Percentiles rank a stretch among this genome's conserved stretches.
These are phyloP conservation scores for Riptortus pedestris DNA, from an alignment of 1,140 invertebrate genomes.

Conservation along the genomic window DNA sequence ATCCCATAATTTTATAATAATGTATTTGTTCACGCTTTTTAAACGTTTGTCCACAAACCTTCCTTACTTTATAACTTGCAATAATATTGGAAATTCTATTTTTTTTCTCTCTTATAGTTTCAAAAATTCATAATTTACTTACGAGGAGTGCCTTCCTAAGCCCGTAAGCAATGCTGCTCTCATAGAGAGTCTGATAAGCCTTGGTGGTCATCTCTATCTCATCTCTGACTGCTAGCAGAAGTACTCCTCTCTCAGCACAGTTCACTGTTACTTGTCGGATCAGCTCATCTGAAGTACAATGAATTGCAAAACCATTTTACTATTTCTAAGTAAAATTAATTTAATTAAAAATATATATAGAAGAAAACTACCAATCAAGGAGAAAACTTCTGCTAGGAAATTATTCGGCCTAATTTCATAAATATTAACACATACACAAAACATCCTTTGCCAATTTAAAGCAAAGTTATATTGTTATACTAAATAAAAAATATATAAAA, in stretches of 20 bases:
- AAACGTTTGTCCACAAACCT: no score
- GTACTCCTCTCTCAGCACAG: constrained; percentile 89
- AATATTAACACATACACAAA: no score
- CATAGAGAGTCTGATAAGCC: constrained; percentile 88
- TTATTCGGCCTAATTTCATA: no score
- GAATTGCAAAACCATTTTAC: constrained; percentile 1
- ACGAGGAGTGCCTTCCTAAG: constrained; percentile 93
- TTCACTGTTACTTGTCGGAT: constrained; percentile 94
- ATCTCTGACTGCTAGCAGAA: constrained; percentile 83
- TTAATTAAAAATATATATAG: neutral
- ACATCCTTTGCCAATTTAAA: no score
- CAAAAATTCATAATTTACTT: constrained; percentile 19
- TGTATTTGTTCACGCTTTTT: no score
- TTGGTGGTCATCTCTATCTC: constrained; percentile 93
- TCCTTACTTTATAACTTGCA: no score
- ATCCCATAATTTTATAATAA: no score
- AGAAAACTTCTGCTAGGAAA: no score
- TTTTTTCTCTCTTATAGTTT: no score
- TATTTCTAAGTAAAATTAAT: neutral
- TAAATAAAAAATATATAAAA: no score
- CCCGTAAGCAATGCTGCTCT: constrained; percentile 94
- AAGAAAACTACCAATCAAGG: neutral
- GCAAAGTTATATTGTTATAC: no score
- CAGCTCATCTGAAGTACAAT: constrained; percentile 59
- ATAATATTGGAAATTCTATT: no score